Conservation (phyloP, 2,888 invertebrate genomes). For the Cepaea hortensis region DNA sequence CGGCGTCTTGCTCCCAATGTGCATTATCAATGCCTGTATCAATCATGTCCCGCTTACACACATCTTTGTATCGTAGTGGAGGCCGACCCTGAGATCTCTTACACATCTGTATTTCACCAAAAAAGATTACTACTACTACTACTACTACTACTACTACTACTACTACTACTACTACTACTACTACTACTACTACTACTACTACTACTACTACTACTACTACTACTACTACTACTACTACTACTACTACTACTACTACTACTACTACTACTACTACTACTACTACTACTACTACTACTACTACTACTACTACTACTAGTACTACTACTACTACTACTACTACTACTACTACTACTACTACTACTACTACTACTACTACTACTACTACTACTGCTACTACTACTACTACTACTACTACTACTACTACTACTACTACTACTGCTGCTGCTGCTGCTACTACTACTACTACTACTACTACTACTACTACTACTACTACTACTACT, state of each 20-base stretch:
- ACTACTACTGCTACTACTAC: neutral
- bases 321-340: neutral
- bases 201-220: neutral
- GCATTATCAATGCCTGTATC: too few species aligned
- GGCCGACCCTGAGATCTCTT: too few species aligned
- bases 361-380: neutral
- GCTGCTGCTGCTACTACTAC: neutral
- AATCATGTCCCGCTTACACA: too few species aligned
- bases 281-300: neutral
- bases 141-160: constrained; percentile 50
- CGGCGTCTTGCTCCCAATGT: too few species aligned
- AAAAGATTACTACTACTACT: too few species aligned
- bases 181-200: constrained; percentile 20
- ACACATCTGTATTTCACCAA: too few species aligned
- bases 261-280: constrained; percentile 22
- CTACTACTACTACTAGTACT: neutral
- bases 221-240: neutral
- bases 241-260: neutral
- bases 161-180: constrained; percentile 48
- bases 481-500: too few species aligned
- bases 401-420: too few species aligned
- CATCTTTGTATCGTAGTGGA: too few species aligned
- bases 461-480: neutral
- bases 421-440: constrained; percentile 11
- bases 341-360: neutral